phyloP scores from a whole-genome alignment of 2,797 vertebrate genomes.

The Euthynnus affinis region DNA sequence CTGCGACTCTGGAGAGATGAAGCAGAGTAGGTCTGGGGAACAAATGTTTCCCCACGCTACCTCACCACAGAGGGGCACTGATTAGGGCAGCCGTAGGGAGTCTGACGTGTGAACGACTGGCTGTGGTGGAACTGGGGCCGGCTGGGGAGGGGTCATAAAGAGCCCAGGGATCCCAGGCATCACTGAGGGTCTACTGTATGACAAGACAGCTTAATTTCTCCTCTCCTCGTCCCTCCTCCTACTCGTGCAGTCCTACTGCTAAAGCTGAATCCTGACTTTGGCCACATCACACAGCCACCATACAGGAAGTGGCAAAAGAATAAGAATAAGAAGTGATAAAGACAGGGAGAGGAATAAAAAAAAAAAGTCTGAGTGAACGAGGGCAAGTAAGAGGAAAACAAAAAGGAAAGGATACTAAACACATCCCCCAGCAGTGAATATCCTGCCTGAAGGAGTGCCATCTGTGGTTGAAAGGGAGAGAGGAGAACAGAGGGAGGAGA shows the following conservation, averaged over 20 bases:
- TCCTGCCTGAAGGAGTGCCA: constrained; percentile 70
- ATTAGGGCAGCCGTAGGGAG: constrained; percentile 55
- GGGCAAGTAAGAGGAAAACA: constrained; percentile 13
- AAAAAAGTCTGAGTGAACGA: not conserved
- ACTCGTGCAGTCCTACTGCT: not conserved
- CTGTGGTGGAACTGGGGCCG: constrained; percentile 46
- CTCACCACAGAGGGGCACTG: constrained; percentile 67
- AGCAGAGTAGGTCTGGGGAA: constrained; percentile 71
- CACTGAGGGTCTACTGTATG: constrained; percentile 40
- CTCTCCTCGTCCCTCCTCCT: constrained; percentile 4
- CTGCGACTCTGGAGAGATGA: constrained; percentile 62
- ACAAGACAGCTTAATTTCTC: constrained; percentile 39
- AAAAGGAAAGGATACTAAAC: constrained; percentile 49
- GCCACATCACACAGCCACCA: constrained; percentile 57
- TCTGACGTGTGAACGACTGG: constrained; percentile 72
- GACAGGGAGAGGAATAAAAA: not conserved
- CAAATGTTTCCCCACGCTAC: constrained; percentile 80
- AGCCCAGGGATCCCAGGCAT: constrained; percentile 33
- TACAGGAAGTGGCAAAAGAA: constrained; percentile 41
- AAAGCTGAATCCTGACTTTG: constrained; percentile 49
- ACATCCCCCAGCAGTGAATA: constrained; percentile 56
- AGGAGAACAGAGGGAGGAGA: constrained; percentile 65
- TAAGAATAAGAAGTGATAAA: constrained; percentile 32
- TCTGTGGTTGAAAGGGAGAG: constrained; percentile 74
- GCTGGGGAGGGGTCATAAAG: constrained; percentile 17